Conservation (phyloP, 2,888 invertebrate species). For the Timema podura region DNA sequence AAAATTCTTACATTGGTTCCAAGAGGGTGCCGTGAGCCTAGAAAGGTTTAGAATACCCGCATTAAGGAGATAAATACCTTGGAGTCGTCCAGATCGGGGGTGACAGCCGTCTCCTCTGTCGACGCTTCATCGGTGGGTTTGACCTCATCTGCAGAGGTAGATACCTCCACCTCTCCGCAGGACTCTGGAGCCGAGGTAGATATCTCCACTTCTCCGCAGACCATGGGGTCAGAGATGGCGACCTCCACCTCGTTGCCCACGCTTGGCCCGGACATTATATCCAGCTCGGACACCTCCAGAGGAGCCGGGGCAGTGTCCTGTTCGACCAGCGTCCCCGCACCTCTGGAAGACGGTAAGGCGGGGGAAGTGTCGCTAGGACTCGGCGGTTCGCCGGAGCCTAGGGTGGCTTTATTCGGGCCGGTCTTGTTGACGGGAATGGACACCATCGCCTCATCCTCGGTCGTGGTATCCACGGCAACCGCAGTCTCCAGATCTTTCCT, state of each 20-base stretch:
- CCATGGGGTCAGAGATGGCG: constrained; percentile 17
- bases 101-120: no score
- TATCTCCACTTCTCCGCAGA: not conserved
- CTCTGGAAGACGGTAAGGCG: no score
- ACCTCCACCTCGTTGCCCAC: constrained; percentile 19
- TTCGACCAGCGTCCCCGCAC: constrained; percentile 30
- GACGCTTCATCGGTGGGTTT: not conserved
- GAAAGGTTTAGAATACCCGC: no score
- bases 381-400: not conserved
- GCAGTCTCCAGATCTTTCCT: constrained; percentile 59
- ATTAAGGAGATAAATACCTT: no score
- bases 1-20: no score
- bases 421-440: constrained; percentile 37
- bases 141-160: constrained; percentile 15
- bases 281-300: not conserved
- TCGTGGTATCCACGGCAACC: constrained; percentile 58
- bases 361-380: constrained; percentile 26
- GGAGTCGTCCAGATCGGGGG: no score
- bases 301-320: not conserved
- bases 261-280: no score
- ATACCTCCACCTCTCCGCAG: constrained; percentile 26
- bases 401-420: not conserved
- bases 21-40: no score
- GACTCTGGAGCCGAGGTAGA: not conserved
- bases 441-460: constrained; percentile 49